Evolutionary conservation across 2,797 vertebrate species (phyloP), one percentile per base, ranked within the genome.

Genomic region (Onychomys leucogaster): DNA sequence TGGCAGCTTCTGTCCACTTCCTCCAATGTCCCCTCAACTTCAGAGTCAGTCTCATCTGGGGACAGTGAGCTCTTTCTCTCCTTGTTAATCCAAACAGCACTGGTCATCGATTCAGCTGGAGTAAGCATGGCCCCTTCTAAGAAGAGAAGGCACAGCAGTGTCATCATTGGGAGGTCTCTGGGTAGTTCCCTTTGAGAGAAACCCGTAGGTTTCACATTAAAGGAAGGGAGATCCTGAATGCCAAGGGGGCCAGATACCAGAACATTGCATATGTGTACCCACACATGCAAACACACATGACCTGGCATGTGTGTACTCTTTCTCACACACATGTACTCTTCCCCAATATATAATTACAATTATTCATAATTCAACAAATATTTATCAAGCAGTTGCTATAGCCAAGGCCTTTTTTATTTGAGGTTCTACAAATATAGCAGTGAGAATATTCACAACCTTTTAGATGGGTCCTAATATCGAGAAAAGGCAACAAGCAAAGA

Each of bases 1-100:
- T 43, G 85, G 23, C 2, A 77, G 78, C 32, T 92, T 37, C 32
- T 23, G 37, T 37, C 57, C 0, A 21, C 90, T 17, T 94, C 88
- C 32, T 96, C 95, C 21, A 7, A 32, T 0, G 0, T 71, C 43
- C 4, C 21, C 2, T 65, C 73, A 0, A 55, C 88, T 73, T 73
- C 92, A 0, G 73, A 34, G 32, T 73, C 88, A 0, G 2, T 65
- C 19, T 95, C 46, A 5, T 92, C 95, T 5, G 5, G 69, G 34
- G 83, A 55, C 57, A 91, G 49, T 0, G 97, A 96, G 14, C 16
- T 59, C 52, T 83, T 94, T 71, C 92, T 90, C 32, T 97, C 95
- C 83, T 95, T 97, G 95, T 98, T 98, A 65, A 98, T 97, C 97
- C 97, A 98, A 49, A 98, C 83, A 16, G 89, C 57, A 34, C 80